A percentile compares a stretch with the other conserved stretches of the same genome.
These are phyloP conservation scores for Andrena haemorrhoa DNA, from an alignment of 2,888 invertebrate species.

Conservation along the genomic window DNA sequence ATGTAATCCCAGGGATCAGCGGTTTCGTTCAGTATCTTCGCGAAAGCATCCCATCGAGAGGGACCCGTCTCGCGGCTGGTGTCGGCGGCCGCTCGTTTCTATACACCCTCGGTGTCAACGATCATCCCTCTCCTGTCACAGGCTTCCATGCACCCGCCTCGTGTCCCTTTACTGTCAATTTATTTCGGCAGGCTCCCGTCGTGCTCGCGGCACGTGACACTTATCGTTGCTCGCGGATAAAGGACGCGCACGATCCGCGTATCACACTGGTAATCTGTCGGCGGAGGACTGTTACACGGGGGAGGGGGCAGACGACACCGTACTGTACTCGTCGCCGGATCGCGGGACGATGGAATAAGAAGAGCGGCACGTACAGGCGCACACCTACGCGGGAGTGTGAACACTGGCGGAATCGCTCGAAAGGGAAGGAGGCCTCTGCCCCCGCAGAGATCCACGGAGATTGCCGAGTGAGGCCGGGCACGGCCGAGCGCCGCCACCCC, in stretches of 20 bases:
- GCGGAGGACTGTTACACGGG: slow-evolving; percentile 6
- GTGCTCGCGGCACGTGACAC: neutral
- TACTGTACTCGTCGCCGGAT: slow-evolving; percentile 46
- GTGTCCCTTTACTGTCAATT: slow-evolving; percentile 4
- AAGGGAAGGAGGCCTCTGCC: slow-evolving; percentile 80
- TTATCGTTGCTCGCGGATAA: neutral
- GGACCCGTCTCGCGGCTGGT: neutral
- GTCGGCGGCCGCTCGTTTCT: neutral
- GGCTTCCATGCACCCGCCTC: slow-evolving; percentile 27
- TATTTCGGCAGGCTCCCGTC: neutral
- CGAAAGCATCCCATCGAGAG: neutral
- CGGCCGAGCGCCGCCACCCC: slow-evolving; percentile 66
- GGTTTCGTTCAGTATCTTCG: neutral
- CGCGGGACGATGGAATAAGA: slow-evolving; percentile 46
- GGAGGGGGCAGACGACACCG: slow-evolving; percentile 5
- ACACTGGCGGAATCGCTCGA: slow-evolving; percentile 67
- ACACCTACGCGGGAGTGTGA: slow-evolving; percentile 74
- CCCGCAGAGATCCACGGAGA: slow-evolving; percentile 84
- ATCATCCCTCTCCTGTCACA: slow-evolving; percentile 24
- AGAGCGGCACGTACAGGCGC: slow-evolving; percentile 63
- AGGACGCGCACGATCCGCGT: slow-evolving; percentile 14
- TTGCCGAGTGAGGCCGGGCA: slow-evolving; percentile 75
- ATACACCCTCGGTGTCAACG: slow-evolving; percentile 1
- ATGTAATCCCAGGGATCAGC: neutral
- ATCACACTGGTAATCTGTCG: slow-evolving; percentile 22